phyloP scores from a whole-genome alignment of 2,888 invertebrate genomes.

The Hypena proboscidalis region DNA sequence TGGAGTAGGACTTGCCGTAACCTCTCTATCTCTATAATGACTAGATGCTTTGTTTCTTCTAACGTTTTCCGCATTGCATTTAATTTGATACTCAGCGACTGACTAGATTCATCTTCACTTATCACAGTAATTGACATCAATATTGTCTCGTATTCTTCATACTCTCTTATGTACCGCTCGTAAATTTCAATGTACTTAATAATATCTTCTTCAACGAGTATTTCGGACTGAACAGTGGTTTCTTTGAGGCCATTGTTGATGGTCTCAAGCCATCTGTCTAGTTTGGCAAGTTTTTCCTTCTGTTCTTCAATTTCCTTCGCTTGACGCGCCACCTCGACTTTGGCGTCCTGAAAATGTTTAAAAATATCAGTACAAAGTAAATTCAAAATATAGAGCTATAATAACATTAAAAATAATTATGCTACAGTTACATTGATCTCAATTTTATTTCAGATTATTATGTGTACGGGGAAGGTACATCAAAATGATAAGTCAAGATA shows the following conservation, averaged over 20 bases:
- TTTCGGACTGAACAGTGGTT: slow-evolving; percentile 66
- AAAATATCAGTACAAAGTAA: too few species aligned
- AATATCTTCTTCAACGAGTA: slow-evolving; percentile 71
- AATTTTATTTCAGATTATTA: too few species aligned
- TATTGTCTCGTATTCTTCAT: slow-evolving; percentile 77
- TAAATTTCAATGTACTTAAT: slow-evolving; percentile 78
- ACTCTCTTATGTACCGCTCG: slow-evolving; percentile 75
- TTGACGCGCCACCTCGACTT: slow-evolving; percentile 70
- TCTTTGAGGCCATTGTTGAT: slow-evolving; percentile 81
- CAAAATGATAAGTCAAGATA: too few species aligned
- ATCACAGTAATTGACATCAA: slow-evolving; percentile 75
- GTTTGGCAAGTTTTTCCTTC: slow-evolving; percentile 68
- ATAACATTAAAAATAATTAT: too few species aligned
- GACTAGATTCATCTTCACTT: slow-evolving; percentile 80
- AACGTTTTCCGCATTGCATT: slow-evolving; percentile 83
- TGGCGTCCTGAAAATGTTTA: slow-evolving; percentile 74
- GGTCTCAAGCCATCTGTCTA: slow-evolving; percentile 80
- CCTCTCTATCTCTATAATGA: slow-evolving; percentile 85
- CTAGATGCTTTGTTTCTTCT: slow-evolving; percentile 86
- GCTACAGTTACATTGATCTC: too few species aligned
- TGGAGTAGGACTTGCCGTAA: slow-evolving; percentile 78
- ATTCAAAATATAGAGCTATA: too few species aligned
- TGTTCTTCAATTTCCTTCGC: slow-evolving; percentile 71
- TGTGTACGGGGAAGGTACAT: too few species aligned
- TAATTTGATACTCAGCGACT: slow-evolving; percentile 83